phyloP scores from a whole-genome alignment of 1,140 invertebrate species.

The Drosophila malerkotliana region DNA sequence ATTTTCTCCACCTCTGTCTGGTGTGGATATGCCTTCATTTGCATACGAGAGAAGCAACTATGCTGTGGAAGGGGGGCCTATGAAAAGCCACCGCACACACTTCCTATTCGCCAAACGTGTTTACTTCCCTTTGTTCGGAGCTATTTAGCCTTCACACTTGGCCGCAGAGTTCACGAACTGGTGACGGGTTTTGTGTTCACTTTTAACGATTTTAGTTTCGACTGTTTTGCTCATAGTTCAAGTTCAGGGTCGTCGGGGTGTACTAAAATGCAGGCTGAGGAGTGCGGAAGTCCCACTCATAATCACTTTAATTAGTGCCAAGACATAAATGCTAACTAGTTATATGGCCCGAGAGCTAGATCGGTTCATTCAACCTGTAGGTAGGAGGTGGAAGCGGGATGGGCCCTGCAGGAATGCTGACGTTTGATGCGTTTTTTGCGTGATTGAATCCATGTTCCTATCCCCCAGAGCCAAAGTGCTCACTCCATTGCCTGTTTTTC shows the following conservation, averaged over 20 bases:
- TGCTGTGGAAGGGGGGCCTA: constrained; percentile 10
- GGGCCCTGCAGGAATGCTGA: not conserved
- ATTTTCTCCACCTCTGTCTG: not conserved
- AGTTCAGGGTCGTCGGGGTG: constrained; percentile 64
- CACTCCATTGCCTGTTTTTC: not conserved
- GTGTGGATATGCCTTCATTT: constrained; percentile 30
- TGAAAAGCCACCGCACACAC: constrained; percentile 24
- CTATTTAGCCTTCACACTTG: constrained; percentile 76
- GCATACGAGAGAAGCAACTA: constrained; percentile 12
- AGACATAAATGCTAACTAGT: constrained; percentile 10
- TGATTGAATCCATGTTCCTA: constrained; percentile 38
- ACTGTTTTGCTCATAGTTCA: constrained; percentile 42
- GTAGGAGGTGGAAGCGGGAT: not conserved
- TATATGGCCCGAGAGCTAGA: constrained; percentile 1
- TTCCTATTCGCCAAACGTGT: constrained; percentile 43
- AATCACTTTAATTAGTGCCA: constrained; percentile 53
- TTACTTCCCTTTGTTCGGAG: constrained; percentile 41
- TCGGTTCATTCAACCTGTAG: constrained; percentile 42
- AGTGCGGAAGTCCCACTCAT: constrained; percentile 36
- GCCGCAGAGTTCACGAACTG: constrained; percentile 73
- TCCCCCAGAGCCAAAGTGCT: not conserved
- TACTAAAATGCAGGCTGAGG: constrained; percentile 52
- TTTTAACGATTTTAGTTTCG: constrained; percentile 53
- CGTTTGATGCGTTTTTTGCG: constrained; percentile 45
- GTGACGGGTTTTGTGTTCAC: constrained; percentile 53